A percentile compares a stretch with the other conserved stretches of the same genome.
These are phyloP conservation scores for Mermis nigrescens DNA, from an alignment of 2,888 invertebrate species.

Conservation along the genomic window DNA sequence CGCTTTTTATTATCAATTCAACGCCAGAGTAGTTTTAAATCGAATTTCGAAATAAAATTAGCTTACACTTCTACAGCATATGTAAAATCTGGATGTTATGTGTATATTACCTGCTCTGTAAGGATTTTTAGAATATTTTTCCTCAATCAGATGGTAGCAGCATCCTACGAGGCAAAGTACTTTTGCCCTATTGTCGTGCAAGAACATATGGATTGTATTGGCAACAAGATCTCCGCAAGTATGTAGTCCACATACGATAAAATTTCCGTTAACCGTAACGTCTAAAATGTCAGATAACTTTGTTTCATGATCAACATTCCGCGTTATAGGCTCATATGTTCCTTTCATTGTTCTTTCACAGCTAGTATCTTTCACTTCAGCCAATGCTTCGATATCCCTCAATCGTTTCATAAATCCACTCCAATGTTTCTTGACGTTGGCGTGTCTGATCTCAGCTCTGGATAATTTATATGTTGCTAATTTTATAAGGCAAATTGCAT, in stretches of 20 bases:
- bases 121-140: constrained; percentile 27
- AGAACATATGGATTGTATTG: constrained; percentile 50
- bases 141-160: constrained; percentile 62
- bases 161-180: constrained; percentile 63
- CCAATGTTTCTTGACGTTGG: neutral
- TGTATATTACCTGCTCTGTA: neutral
- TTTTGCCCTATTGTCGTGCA: constrained; percentile 38
- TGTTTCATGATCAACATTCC: neutral
- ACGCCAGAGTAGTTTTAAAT: too few relatives aligned
- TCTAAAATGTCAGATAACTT: neutral
- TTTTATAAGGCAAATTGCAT: too few relatives aligned
- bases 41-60: too few relatives aligned
- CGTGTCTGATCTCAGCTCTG: neutral
- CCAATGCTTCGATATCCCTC: too few relatives aligned
- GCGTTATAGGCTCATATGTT: neutral
- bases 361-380: too few relatives aligned
- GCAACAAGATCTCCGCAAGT: constrained; percentile 68
- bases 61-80: too few relatives aligned
- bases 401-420: neutral
- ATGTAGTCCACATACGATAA: constrained; percentile 50
- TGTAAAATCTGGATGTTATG: neutral
- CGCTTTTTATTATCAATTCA: too few relatives aligned
- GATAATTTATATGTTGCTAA: too few relatives aligned
- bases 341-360: too few relatives aligned
- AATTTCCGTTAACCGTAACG: constrained; percentile 35